phyloP scores from a whole-genome alignment of 2,113 vertebrate genomes.

The Bucco capensis region DNA sequence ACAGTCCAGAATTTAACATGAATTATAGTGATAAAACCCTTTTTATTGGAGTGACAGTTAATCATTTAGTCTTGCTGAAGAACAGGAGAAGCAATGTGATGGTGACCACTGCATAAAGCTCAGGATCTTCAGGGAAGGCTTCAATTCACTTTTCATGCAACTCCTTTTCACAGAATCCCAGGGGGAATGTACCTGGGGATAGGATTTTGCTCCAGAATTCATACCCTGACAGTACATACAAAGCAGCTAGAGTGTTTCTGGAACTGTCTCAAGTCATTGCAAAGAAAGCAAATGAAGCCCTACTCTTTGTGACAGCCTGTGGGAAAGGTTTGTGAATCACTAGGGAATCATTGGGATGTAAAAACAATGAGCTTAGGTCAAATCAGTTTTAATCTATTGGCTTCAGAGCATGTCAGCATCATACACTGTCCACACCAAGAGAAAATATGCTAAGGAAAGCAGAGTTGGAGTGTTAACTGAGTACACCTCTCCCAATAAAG shows the following conservation, averaged over 20 bases:
- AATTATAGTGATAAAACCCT: background rate
- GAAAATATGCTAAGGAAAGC: background rate
- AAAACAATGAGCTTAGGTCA: background rate
- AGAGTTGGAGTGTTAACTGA: background rate
- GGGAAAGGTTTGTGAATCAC: background rate
- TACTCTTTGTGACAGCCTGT: background rate
- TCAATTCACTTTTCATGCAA: background rate
- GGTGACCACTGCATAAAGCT: background rate
- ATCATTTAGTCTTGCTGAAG: background rate
- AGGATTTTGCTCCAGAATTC: background rate
- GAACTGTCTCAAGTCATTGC: background rate
- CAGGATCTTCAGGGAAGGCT: background rate
- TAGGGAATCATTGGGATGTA: background rate
- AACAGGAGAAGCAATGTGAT: background rate
- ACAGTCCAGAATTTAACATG: background rate
- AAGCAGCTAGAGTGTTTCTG: background rate
- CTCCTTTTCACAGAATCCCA: no score
- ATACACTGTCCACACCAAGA: background rate
- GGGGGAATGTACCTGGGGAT: fast-evolving
- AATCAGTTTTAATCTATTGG: background rate
- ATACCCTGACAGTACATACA: background rate
- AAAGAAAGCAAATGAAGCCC: background rate
- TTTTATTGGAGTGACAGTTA: background rate
- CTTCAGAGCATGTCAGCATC: background rate
- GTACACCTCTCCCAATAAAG: background rate